phyloP scores from a whole-genome alignment of 2,888 invertebrate genomes.

The Drosophila histrio region DNA sequence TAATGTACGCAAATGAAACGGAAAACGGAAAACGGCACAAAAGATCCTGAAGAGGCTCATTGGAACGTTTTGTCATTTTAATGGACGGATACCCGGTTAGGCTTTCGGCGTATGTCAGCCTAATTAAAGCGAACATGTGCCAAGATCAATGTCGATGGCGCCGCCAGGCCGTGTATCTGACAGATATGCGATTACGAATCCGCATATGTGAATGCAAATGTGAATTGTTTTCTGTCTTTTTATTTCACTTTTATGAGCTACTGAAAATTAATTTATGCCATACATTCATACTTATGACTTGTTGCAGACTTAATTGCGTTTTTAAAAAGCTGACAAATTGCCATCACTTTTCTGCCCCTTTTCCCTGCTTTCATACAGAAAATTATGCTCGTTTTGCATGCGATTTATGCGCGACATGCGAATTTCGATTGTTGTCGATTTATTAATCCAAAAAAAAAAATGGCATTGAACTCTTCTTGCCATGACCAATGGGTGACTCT shows the following conservation, averaged over 20 bases:
- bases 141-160: conserved; percentile 79
- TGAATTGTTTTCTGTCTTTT: conserved; percentile 15
- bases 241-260: conserved; percentile 33
- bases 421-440: conserved; percentile 44
- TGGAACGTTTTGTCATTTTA: conserved; percentile 66
- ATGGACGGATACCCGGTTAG: conserved; percentile 39
- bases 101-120: conserved; percentile 56
- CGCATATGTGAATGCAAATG: conserved; percentile 34
- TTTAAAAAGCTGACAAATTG: conserved; percentile 66
- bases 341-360: not conserved
- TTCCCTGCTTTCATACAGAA: not conserved
- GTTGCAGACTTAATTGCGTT: conserved; percentile 65
- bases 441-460: conserved; percentile 4
- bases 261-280: conserved; percentile 73
- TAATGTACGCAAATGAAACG: conserved; percentile 61
- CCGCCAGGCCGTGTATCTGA: conserved; percentile 52
- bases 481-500: not conserved
- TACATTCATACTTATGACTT: conserved; percentile 51
- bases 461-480: conserved; percentile 61
- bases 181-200: conserved; percentile 46
- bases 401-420: conserved; percentile 62
- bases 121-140: conserved; percentile 79
- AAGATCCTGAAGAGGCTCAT: conserved; percentile 17
- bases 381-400: conserved; percentile 68
- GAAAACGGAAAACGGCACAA: conserved; percentile 50